Evolutionary conservation across 2,797 vertebrate species (phyloP).

Genomic region (Tenualosa ilisha): DNA sequence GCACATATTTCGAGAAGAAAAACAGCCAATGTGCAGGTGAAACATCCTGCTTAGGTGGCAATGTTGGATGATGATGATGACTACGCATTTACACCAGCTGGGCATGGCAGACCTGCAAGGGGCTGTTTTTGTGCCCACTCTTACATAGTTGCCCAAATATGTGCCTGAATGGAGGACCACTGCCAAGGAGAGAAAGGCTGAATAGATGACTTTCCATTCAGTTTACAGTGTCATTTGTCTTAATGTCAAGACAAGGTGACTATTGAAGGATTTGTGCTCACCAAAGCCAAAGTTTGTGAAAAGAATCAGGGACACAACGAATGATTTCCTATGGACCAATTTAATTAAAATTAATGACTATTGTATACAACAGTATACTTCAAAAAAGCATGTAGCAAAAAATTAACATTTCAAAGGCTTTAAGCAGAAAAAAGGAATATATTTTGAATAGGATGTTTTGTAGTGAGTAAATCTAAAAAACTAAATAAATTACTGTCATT

Average conservation of each 20-base stretch:
- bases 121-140: not conserved
- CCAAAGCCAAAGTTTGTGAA: not conserved
- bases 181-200: not conserved
- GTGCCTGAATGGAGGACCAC: not conserved
- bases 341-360: conserved; percentile 57
- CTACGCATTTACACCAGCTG: not conserved
- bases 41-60: not conserved
- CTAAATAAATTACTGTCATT: conserved; percentile 53
- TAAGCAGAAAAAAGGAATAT: conserved; percentile 20
- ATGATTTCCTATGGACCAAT: conserved; percentile 34
- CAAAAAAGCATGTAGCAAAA: conserved; percentile 30
- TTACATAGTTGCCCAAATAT: not conserved
- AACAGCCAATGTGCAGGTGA: not conserved
- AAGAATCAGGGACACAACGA: not conserved
- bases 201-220: not conserved
- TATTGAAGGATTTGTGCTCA: not conserved
- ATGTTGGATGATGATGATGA: not conserved
- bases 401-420: conserved; percentile 26
- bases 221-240: not conserved
- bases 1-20: not conserved
- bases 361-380: conserved; percentile 37
- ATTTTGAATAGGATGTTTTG: conserved; percentile 22
- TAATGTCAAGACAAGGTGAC: not conserved
- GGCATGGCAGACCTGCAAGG: not conserved
- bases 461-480: conserved; percentile 48